Percentiles rank a stretch among this genome's conserved stretches.
phyloP scores from a whole-genome alignment of 2,113 vertebrate genomes.

The Sminthopsis crassicaudata region DNA sequence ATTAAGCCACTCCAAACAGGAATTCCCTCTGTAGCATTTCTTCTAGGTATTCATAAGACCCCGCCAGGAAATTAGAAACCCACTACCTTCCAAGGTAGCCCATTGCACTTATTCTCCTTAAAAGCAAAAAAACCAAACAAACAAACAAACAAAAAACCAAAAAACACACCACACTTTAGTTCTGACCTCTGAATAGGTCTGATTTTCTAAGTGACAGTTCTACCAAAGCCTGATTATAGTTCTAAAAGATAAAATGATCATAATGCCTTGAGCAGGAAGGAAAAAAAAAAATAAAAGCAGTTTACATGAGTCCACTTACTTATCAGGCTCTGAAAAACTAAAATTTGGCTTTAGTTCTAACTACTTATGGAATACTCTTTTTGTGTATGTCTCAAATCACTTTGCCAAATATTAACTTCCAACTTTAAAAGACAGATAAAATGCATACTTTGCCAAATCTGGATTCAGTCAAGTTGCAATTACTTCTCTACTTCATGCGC shows the following conservation, averaged over 20 bases:
- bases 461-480: neutral
- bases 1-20: neutral
- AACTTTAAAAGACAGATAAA: neutral
- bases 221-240: neutral
- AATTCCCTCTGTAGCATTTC: neutral
- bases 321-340: neutral
- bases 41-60: neutral
- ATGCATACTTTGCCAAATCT: neutral
- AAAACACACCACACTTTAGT: too few species aligned
- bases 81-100: neutral
- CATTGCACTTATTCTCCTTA: neutral
- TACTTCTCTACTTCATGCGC: neutral
- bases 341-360: neutral
- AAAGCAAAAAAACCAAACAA: neutral
- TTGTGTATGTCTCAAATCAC: neutral
- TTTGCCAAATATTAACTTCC: neutral
- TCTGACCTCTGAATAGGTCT: neutral
- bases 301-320: neutral
- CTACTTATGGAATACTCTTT: neutral
- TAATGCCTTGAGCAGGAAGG: neutral
- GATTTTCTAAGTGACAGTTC: neutral
- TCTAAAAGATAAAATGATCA: neutral
- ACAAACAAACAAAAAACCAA: too few species aligned
- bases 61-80: neutral
- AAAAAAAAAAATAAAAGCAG: neutral